A percentile compares a stretch with the other conserved stretches of the same genome.
phyloP scores from a whole-genome alignment of 2,113 vertebrate genomes.

The Grantiella picta region DNA sequence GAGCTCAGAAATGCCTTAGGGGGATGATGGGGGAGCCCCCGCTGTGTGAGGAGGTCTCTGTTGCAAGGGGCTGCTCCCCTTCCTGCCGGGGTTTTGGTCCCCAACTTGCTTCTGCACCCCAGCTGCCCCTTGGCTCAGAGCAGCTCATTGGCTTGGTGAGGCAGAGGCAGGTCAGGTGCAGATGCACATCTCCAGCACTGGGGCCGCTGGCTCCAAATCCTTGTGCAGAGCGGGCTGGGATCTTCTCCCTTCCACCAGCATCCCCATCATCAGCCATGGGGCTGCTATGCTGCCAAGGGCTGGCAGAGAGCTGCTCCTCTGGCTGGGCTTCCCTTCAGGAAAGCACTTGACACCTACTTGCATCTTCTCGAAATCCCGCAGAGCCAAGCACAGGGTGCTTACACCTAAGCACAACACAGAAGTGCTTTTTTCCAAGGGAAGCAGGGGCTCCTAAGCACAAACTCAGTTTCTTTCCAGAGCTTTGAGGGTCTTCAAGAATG shows the following conservation, averaged over 20 bases:
- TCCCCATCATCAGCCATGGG: not conserved
- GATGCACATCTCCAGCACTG: not conserved
- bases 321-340: rapidly evolving
- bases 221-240: rapidly evolving
- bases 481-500: not conserved
- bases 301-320: not conserved
- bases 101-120: not conserved
- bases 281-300: not conserved
- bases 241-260: rapidly evolving
- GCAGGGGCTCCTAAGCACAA: not conserved
- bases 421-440: not conserved
- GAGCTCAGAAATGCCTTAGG: rapidly evolving
- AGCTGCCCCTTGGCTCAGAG: not conserved
- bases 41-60: not conserved
- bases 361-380: rapidly evolving
- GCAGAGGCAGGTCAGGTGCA: not conserved
- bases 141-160: rapidly evolving
- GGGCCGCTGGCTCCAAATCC: not conserved
- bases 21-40: rapidly evolving
- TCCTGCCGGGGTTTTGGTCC: rapidly evolving
- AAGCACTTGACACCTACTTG: rapidly evolving
- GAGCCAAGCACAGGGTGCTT: not conserved
- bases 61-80: not conserved
- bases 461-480: not conserved
- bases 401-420: not conserved